These are phyloP conservation scores for Tillus elongatus DNA, from an alignment of 2,888 invertebrate genomes.

Conservation along the genomic window DNA sequence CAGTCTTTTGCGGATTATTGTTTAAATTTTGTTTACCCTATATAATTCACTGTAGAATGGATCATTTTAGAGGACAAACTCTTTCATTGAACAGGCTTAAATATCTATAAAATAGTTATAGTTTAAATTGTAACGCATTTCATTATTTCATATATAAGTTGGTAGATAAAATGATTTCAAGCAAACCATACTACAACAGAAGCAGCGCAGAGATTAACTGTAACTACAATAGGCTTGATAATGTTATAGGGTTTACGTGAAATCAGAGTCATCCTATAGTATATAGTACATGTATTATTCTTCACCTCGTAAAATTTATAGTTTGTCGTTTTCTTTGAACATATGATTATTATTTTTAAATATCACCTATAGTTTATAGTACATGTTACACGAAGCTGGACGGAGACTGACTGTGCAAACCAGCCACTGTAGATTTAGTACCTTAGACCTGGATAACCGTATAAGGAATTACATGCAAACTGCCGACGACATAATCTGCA, in stretches of 20 bases:
- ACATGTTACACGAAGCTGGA: slow-evolving; percentile 38
- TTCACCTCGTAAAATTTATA: slow-evolving; percentile 29
- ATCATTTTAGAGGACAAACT: slow-evolving; percentile 24
- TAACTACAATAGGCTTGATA: slow-evolving; percentile 22
- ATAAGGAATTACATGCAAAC: slow-evolving; percentile 6
- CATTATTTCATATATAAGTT: slow-evolving; percentile 32
- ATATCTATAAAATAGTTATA: slow-evolving; percentile 34
- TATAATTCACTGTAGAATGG: too few relatives aligned
- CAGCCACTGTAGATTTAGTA: slow-evolving; percentile 43
- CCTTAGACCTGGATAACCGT: slow-evolving; percentile 40
- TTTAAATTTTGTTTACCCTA: slow-evolving; percentile 14
- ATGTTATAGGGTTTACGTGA: slow-evolving; percentile 32
- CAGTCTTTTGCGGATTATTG: slow-evolving; percentile 17
- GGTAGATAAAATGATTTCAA: slow-evolving; percentile 31
- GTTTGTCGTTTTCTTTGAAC: slow-evolving; percentile 26
- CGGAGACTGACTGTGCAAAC: slow-evolving; percentile 44
- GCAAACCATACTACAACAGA: slow-evolving; percentile 25
- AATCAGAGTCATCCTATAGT: slow-evolving; percentile 34
- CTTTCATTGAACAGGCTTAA: slow-evolving; percentile 28
- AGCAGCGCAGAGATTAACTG: slow-evolving; percentile 1
- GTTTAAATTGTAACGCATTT: slow-evolving; percentile 35
- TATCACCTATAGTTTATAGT: slow-evolving; percentile 36
- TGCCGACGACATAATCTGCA: neutral
- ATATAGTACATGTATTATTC: slow-evolving; percentile 31
- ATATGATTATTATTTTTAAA: slow-evolving; percentile 30